Percentiles rank a stretch among this genome's conserved stretches.
phyloP scores from a whole-genome alignment of 1,140 invertebrate genomes.

The Calliopsis andreniformis region DNA sequence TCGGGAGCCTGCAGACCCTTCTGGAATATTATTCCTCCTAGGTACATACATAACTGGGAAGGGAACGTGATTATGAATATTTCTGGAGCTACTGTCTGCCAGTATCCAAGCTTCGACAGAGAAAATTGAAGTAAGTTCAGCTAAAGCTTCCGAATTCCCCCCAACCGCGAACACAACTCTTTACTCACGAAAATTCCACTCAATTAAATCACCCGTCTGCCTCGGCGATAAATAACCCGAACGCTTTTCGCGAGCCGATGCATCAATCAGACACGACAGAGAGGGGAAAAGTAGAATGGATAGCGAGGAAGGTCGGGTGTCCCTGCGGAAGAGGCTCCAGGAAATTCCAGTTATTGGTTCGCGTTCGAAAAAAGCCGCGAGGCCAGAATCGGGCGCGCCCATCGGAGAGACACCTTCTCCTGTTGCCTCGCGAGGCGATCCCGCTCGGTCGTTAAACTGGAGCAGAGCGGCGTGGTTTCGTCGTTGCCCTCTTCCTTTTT shows the following conservation, averaged over 20 bases:
- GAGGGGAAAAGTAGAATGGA: slow-evolving; percentile 28
- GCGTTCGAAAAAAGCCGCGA: neutral
- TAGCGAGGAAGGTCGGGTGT: neutral
- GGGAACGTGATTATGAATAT: slow-evolving; percentile 9
- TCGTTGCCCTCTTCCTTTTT: neutral
- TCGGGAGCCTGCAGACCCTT: neutral
- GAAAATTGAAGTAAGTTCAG: too few species aligned
- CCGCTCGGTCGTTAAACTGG: slow-evolving; percentile 5
- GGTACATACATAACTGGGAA: too few species aligned
- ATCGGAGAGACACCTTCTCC: too few species aligned
- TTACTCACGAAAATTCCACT: slow-evolving; percentile 15
- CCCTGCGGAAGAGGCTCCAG: neutral
- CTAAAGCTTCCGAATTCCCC: too few species aligned
- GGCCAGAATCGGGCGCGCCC: too few species aligned
- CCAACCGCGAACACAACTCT: neutral
- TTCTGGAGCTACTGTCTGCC: neutral
- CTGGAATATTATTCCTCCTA: neutral
- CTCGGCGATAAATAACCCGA: slow-evolving; percentile 31
- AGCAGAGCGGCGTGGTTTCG: neutral
- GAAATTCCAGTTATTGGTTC: neutral
- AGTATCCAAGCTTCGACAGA: neutral
- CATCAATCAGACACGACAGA: slow-evolving; percentile 23
- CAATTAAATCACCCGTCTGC: slow-evolving; percentile 29
- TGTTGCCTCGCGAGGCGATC: neutral
- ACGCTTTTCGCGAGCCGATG: neutral